Evolutionary conservation across 64 coral and sea anemone species (phyloP).

Genomic region (Catalaphyllia jardinei): DNA sequence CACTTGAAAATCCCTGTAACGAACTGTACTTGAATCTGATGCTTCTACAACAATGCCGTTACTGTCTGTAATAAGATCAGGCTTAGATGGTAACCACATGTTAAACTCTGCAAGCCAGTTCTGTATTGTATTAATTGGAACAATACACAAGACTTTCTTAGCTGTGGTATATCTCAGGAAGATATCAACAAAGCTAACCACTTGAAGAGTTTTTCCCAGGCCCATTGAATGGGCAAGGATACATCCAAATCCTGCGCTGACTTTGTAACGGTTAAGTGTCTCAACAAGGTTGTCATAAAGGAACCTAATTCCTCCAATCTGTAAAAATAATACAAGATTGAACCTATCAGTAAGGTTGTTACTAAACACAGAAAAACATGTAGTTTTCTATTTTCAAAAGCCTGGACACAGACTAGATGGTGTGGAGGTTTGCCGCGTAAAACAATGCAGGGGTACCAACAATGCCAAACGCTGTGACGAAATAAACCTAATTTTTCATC

Average conservation of each 20-base stretch:
- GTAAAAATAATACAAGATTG: neutral
- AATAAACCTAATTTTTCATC: no score
- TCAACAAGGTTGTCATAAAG: conserved; percentile 95
- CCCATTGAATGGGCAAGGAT: conserved; percentile 98
- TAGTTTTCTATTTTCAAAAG: no score
- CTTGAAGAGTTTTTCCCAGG: conserved; percentile 94
- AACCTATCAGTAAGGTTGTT: neutral
- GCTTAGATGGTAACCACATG: conserved; percentile 81
- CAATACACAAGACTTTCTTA: conserved; percentile 87
- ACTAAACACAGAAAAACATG: no score
- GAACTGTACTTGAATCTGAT: conserved; percentile 12
- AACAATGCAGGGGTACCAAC: no score
- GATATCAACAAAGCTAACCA: conserved; percentile 86
- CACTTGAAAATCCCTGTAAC: conserved; percentile 73
- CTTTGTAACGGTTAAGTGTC: conserved; percentile 64
- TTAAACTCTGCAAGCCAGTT: conserved; percentile 97
- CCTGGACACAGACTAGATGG: no score
- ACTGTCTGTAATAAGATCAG: neutral
- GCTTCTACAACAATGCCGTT: conserved; percentile 18
- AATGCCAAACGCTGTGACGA: no score
- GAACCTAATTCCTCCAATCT: conserved; percentile 97
- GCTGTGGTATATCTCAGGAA: conserved; percentile 77
- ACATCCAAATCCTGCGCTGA: conserved; percentile 95
- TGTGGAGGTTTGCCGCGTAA: no score
- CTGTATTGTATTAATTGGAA: conserved; percentile 97